phyloP scores from a whole-genome alignment of 1,140 invertebrate genomes.

The Agrilus planipennis region DNA sequence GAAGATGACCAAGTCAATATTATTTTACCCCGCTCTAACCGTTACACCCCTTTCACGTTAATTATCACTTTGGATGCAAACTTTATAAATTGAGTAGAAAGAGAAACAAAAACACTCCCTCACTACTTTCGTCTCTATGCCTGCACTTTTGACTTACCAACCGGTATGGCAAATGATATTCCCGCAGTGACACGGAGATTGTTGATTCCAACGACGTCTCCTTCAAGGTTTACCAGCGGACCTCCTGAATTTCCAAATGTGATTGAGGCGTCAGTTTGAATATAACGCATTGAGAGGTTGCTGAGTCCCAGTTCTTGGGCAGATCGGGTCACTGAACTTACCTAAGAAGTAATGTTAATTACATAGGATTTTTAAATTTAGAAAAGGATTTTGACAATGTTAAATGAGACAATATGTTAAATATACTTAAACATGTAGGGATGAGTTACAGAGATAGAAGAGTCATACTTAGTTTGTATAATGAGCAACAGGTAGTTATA shows the following conservation, averaged over 20 bases:
- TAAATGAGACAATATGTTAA: no score
- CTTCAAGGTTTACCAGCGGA: constrained; percentile 84
- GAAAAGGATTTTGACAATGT: no score
- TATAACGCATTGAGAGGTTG: constrained; percentile 77
- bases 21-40: no score
- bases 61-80: not conserved
- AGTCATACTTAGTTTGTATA: no score
- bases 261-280: constrained; percentile 92
- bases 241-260: constrained; percentile 94
- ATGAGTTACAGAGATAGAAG: no score
- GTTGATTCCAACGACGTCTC: constrained; percentile 90
- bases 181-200: constrained; percentile 85
- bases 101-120: not conserved
- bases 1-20: no score
- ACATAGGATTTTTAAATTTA: no score
- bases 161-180: constrained; percentile 93
- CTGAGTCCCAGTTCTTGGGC: constrained; percentile 69
- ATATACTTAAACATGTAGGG: no score
- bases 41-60: no score
- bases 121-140: not conserved
- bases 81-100: not conserved
- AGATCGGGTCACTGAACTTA: constrained; percentile 58
- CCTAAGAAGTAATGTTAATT: constrained; percentile 10
- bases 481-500: no score
- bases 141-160: constrained; percentile 34